Evolutionary conservation across 2,113 vertebrate species (phyloP), one percentile per base, ranked within the genome.

Genomic region (Rhizomys pruinosus): DNA sequence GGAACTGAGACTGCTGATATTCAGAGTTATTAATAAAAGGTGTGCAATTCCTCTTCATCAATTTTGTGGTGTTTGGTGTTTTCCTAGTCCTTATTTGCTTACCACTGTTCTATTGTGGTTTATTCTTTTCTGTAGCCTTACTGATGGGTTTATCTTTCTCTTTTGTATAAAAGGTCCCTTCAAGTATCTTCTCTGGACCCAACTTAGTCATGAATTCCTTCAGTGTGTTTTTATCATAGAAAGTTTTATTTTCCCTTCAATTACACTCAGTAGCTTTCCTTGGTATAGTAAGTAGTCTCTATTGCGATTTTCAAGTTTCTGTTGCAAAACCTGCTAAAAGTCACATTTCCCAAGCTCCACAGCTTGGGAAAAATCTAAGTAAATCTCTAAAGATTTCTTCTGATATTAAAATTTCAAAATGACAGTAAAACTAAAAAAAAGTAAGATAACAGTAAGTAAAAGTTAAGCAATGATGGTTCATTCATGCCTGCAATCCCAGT

Each of bases 341-440:
- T 81, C 59, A 63, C 78, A 52, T 9, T 10, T 34, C 44, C 81
- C 6, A 63, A 89, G 0, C 82, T 32, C 15, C 55, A 81, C 2
- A 57, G n/a, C 34, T 0, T 85, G n/a, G n/a, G 44, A 84, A 81
- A 89, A 47, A 6, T 4, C 37, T 93, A 42, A 94, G 13, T 68
- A 79, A 16, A 17, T 87, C 25, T 89, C 37, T 71, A 87, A 34
- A 19, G 37, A 73, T 80, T 94, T n/a, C 22, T 78, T 94, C 27
- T 72, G 72, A 42, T 44, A 39, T 68, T 74, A 90, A 93, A 94
- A 69, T 93, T 94, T 81, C 63, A 77, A 91, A 93, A 87, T 55
- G 66, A 7, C 23, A 90, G 23, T 69, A 79, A 22, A 44, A 90
- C 79, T 73, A 29, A 55, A 47, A 34, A 3, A 34, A 77, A 91